Conservation (phyloP, 1,140 invertebrate species). For the Achroia grisella region DNA sequence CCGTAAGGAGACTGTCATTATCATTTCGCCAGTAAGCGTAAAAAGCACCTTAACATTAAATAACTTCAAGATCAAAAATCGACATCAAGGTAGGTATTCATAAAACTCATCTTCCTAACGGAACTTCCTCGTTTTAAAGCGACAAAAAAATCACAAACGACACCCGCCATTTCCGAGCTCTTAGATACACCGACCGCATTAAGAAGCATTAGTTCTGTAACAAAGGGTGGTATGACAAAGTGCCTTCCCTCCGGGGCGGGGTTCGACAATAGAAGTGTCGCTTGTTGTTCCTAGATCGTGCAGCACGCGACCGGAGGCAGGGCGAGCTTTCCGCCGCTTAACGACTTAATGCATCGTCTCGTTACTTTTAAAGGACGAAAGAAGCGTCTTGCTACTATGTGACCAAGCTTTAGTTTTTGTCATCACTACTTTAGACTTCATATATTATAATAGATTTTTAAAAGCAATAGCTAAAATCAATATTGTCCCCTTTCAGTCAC, state of each 20-base stretch:
- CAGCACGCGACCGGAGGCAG: constrained; percentile 15
- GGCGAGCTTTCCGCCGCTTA: constrained; percentile 17
- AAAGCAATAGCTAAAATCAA: too few species aligned
- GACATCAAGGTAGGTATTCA: too few species aligned
- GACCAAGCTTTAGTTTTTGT: too few species aligned
- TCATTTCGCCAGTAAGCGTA: too few species aligned
- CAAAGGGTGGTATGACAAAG: constrained; percentile 40
- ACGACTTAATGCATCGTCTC: constrained; percentile 35
- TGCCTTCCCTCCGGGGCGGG: constrained; percentile 22
- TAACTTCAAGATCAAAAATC: too few species aligned
- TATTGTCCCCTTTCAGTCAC: too few species aligned
- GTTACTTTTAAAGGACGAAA: constrained; percentile 18
- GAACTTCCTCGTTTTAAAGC: constrained; percentile 5
- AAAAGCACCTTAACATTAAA: too few species aligned
- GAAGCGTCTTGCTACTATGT: constrained; percentile 5
- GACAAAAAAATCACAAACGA: constrained; percentile 21
- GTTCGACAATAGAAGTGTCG: constrained; percentile 18
- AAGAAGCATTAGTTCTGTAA: constrained; percentile 38
- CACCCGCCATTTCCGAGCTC: constrained; percentile 23
- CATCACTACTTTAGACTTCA: too few species aligned
- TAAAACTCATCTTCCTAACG: too few species aligned
- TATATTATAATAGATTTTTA: too few species aligned
- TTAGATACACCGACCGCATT: constrained; percentile 27
- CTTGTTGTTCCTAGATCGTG: constrained; percentile 16
- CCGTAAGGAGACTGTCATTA: too few species aligned